Percentiles rank a stretch among this genome's conserved stretches.
These are phyloP conservation scores for Eulacestoma nigropectus DNA, from an alignment of 2,113 vertebrate genomes.

Conservation along the genomic window DNA sequence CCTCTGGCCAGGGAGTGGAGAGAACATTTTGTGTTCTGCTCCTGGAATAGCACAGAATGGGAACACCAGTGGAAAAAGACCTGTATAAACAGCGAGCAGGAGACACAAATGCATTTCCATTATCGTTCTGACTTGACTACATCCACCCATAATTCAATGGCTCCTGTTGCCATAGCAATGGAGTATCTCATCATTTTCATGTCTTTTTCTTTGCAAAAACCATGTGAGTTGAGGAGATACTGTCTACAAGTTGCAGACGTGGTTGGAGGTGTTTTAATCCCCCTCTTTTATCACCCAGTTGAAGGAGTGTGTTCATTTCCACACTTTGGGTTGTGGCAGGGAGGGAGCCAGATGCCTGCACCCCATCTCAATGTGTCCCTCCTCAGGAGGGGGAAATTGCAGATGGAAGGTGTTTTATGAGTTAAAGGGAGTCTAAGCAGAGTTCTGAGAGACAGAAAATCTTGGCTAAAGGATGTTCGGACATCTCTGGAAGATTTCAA, in stretches of 20 bases:
- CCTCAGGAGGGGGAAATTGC: neutral
- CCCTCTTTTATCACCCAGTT: neutral
- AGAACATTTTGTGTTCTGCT: neutral
- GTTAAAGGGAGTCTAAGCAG: neutral
- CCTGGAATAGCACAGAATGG: rapidly evolving
- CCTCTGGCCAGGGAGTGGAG: neutral
- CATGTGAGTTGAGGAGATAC: neutral
- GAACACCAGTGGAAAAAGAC: neutral
- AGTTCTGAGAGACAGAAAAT: neutral
- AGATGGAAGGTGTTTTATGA: neutral
- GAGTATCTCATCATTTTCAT: neutral
- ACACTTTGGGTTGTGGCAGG: rapidly evolving
- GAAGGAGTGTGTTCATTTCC: neutral
- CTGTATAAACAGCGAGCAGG: neutral
- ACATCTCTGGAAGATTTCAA: neutral
- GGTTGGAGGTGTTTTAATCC: neutral
- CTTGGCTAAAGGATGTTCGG: neutral
- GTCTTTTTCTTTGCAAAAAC: neutral
- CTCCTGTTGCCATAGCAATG: conserved; percentile 11
- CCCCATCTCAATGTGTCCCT: neutral
- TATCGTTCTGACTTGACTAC: neutral
- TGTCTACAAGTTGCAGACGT: neutral
- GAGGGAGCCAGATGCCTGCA: neutral
- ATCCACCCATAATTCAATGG: neutral
- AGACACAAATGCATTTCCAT: neutral